Evolutionary conservation across 1,140 invertebrate species (phyloP), one percentile per base, ranked within the genome.

Genomic region (Anadara kagoshimensis): DNA sequence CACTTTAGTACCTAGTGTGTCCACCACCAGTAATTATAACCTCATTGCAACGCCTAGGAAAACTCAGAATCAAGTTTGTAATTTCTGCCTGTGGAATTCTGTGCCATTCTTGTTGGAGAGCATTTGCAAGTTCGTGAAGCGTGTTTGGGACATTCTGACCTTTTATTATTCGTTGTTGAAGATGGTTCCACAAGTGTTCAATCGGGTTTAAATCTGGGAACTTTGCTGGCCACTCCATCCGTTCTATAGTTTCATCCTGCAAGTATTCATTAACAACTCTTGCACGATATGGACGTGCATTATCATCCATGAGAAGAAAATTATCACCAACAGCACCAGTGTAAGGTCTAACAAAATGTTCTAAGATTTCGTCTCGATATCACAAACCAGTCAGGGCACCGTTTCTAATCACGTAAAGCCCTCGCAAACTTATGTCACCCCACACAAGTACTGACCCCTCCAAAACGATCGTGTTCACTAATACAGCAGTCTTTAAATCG

Each of bases 211-310:
- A 24, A 47, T 44, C 56, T 11, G 72, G 72, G 11, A 58, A 62
- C 20, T 53, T 53, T 36, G 65, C 56, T 18, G 72, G 72, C 57
- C 64, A 74, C 5, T 74, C 56, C 58, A 68, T 74, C 1, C 63
- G 24, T 4, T 47, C 36, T 4, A 68, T 63, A 22, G 18, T 66
- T 68, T 68, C 64, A 24, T 36, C 16, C 26, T 61, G 29, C 14
- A 58, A 47, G 22, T 62, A 61, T 12, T 51, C 36, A 29, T 62
- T 56, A 26, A 56, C 54, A 5, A 56, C 16, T 26, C 54, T 56
- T n/a, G 54, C 16, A 53, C 26, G n/a, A 43, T 62, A 47, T n/a
- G 59, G 43, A 14, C 69, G 26, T 5, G 61, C 20, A 47, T 72
- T 64, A n/a, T 57, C 69, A 36, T 72, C 69, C 10, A 72, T 65